Evolutionary conservation across 2,113 vertebrate species (phyloP).

Genomic region (Progne subis): DNA sequence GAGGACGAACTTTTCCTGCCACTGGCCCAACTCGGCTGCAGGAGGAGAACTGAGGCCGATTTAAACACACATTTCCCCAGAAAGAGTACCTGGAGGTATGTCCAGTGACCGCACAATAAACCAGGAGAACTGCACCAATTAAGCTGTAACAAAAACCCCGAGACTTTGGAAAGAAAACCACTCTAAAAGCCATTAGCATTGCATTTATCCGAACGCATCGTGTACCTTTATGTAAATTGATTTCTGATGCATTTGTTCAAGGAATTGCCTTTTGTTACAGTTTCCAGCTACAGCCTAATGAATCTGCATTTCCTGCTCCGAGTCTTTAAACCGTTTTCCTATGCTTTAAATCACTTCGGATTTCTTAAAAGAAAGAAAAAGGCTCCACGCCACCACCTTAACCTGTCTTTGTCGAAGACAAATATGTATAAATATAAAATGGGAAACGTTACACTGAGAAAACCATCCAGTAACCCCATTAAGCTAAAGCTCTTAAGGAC

Average conservation of each 20-base stretch:
- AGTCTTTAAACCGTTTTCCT: constrained; percentile 69
- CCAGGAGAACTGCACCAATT: constrained; percentile 84
- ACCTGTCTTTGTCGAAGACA: constrained; percentile 87
- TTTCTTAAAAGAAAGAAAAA: constrained; percentile 74
- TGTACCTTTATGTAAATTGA: constrained; percentile 90
- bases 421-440: constrained; percentile 82
- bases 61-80: constrained; percentile 74
- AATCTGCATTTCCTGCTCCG: constrained; percentile 83
- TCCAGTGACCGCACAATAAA: constrained; percentile 84
- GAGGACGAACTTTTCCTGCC: constrained; percentile 71
- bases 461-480: constrained; percentile 97
- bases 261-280: constrained; percentile 87
- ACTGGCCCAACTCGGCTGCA: constrained; percentile 68
- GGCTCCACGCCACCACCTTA: constrained; percentile 79
- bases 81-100: constrained; percentile 79
- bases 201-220: constrained; percentile 85
- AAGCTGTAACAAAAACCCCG: constrained; percentile 86
- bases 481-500: constrained; percentile 94
- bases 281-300: constrained; percentile 82
- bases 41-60: constrained; percentile 61
- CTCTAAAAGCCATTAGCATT: constrained; percentile 88
- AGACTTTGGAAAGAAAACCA: constrained; percentile 86
- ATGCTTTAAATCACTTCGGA: constrained; percentile 82
- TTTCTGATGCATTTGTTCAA: constrained; percentile 88
- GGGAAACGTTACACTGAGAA: constrained; percentile 83